These are phyloP conservation scores for Myotis daubentonii DNA, from an alignment of 2,797 vertebrate species.

Conservation along the genomic window DNA sequence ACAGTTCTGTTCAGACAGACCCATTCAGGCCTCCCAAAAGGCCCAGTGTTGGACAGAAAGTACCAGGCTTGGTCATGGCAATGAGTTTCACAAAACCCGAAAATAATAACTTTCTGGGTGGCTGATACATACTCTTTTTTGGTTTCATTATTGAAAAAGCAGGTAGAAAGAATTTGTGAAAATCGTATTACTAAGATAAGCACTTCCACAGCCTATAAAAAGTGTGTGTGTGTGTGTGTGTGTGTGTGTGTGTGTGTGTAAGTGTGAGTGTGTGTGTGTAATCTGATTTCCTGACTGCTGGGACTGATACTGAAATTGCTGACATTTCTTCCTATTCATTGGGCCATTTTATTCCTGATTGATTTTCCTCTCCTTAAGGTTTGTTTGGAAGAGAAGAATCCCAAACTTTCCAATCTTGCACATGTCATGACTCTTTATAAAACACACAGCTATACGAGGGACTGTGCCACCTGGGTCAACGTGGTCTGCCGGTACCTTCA, in stretches of 20 bases:
- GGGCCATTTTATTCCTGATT: slow-evolving; percentile 56
- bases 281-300: not conserved
- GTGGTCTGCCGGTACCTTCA: slow-evolving; percentile 99
- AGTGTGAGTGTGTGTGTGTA: not conserved
- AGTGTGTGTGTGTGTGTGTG: not conserved
- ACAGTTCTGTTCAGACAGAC: not conserved
- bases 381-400: slow-evolving; percentile 96
- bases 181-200: not conserved
- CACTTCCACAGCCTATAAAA: not conserved
- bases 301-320: not conserved
- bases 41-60: not conserved
- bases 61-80: not conserved
- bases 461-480: slow-evolving; percentile 97
- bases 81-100: not conserved
- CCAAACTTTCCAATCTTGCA: slow-evolving; percentile 96
- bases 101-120: not conserved
- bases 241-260: not conserved
- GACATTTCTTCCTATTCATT: not conserved
- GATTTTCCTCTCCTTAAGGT: slow-evolving; percentile 88
- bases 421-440: slow-evolving; percentile 99
- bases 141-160: not conserved
- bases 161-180: not conserved
- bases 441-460: slow-evolving; percentile 97
- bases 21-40: not conserved
- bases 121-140: not conserved